Evolutionary conservation across 2,113 vertebrate species (phyloP), one percentile per base, ranked within the genome.

Genomic region (Pelmatolapia mariae): DNA sequence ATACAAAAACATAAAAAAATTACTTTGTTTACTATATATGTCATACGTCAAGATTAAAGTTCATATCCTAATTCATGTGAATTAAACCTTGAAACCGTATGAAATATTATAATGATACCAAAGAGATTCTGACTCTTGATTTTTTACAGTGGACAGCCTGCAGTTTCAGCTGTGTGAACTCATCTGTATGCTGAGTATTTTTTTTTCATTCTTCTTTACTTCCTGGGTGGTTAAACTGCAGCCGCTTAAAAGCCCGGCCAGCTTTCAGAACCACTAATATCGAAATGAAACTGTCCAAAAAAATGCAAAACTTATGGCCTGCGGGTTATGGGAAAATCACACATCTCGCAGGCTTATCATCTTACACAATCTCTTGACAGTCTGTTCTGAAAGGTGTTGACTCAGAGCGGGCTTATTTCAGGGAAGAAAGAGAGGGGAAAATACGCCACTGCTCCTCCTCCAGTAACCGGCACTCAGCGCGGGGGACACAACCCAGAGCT

Each of bases 341-440:
- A 87, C 87, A 76, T 92, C 45, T 16, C 10, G n/a, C 45, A 83
- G 57, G 76, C 15, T 33, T 45, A 89, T 87, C 80, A 18, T 11
- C 1, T 90, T 92, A 3, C 91, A 87, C 80, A 87, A 91, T 93
- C 79, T 84, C 5, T n/a, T 68, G 11, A 47, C 22, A 50, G 57
- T 10, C 6, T 80, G 15, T 92, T 89, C 84, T 92, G 38, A 91
- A 86, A 89, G 80, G 54, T 56, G 89, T 82, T 94, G 94, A 94
- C 73, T 94, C 94, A 95, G 59, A 93, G 54, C 40, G 2, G 71
- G 6, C 63, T 56, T 26, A 63, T 87, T 95, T 94, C 94, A 92
- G 89, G 92, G 83, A 95, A 95, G 90, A 15, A 73, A 68, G 57
- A 79, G 53, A 63, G 40, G 92, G 94, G 93, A 82, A 94, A 93